Base-by-base conservation (phyloP, 2,797 vertebrate genomes). In the Xiphorhynchus erythropygius region DNA sequence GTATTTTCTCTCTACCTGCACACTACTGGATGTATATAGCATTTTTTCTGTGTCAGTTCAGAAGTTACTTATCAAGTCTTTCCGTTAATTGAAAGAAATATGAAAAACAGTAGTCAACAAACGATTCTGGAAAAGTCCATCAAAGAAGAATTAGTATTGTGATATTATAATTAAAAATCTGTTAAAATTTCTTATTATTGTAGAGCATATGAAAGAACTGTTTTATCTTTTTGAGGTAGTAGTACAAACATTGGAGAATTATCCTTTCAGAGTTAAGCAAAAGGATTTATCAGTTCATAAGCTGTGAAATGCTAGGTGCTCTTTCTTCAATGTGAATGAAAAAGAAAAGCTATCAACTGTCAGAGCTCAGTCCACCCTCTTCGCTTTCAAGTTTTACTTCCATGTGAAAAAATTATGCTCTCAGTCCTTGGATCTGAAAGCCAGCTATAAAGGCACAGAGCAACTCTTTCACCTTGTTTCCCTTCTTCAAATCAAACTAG, bases 301-400 rank as follows among this genome's bases (percentile, higher is more conserved):
- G 59, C 55, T 90, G 39, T 79, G 63, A 81, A 94, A 76, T 79
- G 63, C 18, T 44, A 69, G 60, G n/a, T 73, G 32, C 32, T 88
- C 65, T 67, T 89, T 86, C 69, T 86, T 93, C 28, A 35, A 1
- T 33, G 18, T 60, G 74, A 91, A 76, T 39, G 70, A 84, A 78
- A 67, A 87, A 24, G 64, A 79, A 84, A 92, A 90, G 39, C 50
- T 65, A 35, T 79, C 65, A 70, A 19, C 67, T 90, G 69, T 82
- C 86, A 87, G 52, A 63, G 39, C 70, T 92, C 76, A 78, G n/a
- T 90, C 82, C 33, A 67, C 32, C 10, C 19, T 77, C 46, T 79
- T 85, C 78, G 18, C 85, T 93, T 96, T 95, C 63, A 90, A 73
- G 70, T 89, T 89, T 87, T 94, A 70, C 50, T 92, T 81, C 49